A percentile compares a stretch with the other conserved stretches of the same genome.
Conservation (phyloP, 2,888 invertebrate genomes). For the Philaethria dido region DNA sequence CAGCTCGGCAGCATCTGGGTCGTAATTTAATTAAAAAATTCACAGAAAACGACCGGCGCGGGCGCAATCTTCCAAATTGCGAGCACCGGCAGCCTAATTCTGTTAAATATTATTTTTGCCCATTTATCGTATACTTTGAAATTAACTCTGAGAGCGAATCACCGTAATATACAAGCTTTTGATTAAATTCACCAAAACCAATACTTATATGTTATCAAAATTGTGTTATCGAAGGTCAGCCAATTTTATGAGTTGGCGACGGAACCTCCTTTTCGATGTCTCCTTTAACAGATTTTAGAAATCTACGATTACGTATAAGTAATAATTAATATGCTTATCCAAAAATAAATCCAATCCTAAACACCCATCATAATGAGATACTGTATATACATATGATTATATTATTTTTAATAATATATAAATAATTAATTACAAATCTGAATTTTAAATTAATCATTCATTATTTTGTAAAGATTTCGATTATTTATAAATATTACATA, state of each 20-base stretch:
- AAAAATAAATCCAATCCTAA: not conserved
- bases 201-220: constrained; percentile 78
- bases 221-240: constrained; percentile 54
- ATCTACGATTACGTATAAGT: not conserved
- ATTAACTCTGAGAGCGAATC: constrained; percentile 73
- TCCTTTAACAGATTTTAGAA: constrained; percentile 40
- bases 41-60: constrained; percentile 77
- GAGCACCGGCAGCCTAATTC: constrained; percentile 75
- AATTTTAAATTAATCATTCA: not conserved
- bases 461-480: not conserved
- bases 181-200: constrained; percentile 81
- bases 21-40: constrained; percentile 84
- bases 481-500: not conserved
- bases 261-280: constrained; percentile 55
- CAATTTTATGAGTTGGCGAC: constrained; percentile 35
- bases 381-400: not conserved
- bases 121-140: constrained; percentile 80
- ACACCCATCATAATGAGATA: too few species aligned
- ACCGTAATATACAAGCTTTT: constrained; percentile 74
- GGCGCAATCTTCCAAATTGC: constrained; percentile 79
- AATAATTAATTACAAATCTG: not conserved
- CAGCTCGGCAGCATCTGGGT: constrained; percentile 61
- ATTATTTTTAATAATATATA: not conserved
- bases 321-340: constrained; percentile 2
- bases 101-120: constrained; percentile 78